Percentiles rank a stretch among this genome's conserved stretches.
Evolutionary conservation across 2,113 vertebrate genomes (phyloP).

Genomic region (Callocephalon fimbriatum): DNA sequence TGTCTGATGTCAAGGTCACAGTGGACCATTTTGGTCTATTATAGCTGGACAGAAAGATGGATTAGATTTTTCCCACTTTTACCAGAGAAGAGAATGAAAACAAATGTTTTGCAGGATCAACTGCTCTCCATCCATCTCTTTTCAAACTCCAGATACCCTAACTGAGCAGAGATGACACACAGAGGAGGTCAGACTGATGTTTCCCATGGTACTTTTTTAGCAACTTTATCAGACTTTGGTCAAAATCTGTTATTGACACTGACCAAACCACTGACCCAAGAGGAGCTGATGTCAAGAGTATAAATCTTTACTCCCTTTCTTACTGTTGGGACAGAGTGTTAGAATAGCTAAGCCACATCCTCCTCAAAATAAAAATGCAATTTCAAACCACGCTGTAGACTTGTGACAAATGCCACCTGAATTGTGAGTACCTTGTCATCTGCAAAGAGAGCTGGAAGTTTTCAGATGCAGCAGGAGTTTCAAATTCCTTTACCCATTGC

Average conservation of each 20-base stretch:
- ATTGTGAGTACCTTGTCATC: not conserved
- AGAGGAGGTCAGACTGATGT: not conserved
- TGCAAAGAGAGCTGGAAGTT: rapidly evolving
- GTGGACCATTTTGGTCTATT: constrained; percentile 24
- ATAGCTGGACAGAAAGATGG: constrained; percentile 10
- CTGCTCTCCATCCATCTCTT: not conserved
- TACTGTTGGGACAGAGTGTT: not conserved
- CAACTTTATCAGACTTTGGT: not conserved
- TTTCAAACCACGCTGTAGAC: not conserved
- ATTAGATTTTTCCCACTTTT: not conserved
- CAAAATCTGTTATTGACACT: not conserved
- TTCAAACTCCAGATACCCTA: not conserved
- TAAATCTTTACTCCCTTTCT: not conserved
- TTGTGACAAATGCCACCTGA: not conserved
- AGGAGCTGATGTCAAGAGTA: not conserved
- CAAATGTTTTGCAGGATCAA: not conserved
- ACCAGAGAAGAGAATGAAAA: not conserved
- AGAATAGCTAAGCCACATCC: not conserved
- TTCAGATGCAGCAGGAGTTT: not conserved
- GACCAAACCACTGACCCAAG: not conserved
- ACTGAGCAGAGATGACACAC: not conserved
- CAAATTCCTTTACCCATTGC: not conserved
- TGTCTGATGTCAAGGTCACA: constrained; percentile 33
- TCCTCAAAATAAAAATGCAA: not conserved
- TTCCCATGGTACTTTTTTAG: not conserved